Base-by-base conservation (phyloP, 1,140 invertebrate species). In the Arctopsyche grandis region DNA sequence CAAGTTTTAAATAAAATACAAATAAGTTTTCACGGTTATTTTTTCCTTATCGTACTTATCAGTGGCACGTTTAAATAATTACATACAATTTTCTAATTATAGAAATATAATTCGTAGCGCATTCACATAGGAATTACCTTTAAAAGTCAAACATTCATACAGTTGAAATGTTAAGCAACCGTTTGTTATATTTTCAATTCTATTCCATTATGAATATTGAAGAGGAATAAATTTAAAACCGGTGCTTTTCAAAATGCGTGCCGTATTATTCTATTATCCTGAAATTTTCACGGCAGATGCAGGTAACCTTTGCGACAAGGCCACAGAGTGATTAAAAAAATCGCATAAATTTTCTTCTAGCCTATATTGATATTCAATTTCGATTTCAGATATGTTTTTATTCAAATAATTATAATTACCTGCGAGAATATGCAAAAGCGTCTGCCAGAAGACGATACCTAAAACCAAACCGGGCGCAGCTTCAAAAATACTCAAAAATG, bases 281-380 rank as follows among this genome's bases (percentile, higher is more conserved):
- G 63, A 66, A 66, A 66, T 14, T 5, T 66, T 26, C 10, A 26
- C 24, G 12, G 0, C 10, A n/a, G n/a, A 66, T 66, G 22, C 63
- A 66, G 9, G 63, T n/a, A n/a, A 66, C 63, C 63, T 66, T 66
- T 12, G 63, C 4, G 4, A 22, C 63, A 66, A 66, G 63, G 63
- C 63, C 21, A 22, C 22, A 26, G 24, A 9, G 21, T 14, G 19
- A 66, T 66, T 22, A 66, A 60, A 60, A 66, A 66, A 12, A 60
- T 21, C 10, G 19, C 21, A 60, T 60, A 60, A 60, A 60, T 60
- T 60, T 60, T 9, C 14, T 26, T 26, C 9, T 12, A 66, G 63
- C 63, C 63, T 66, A 66, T 26, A 29, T 66, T 66, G 63, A 29
- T n/a, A 66, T 66, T 66, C 24, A 26, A 26, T 66, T 26, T 66